Evolutionary conservation across 1,140 invertebrate species (phyloP), one percentile per base, ranked within the genome.

Genomic region (Ostrea denselamellosa): DNA sequence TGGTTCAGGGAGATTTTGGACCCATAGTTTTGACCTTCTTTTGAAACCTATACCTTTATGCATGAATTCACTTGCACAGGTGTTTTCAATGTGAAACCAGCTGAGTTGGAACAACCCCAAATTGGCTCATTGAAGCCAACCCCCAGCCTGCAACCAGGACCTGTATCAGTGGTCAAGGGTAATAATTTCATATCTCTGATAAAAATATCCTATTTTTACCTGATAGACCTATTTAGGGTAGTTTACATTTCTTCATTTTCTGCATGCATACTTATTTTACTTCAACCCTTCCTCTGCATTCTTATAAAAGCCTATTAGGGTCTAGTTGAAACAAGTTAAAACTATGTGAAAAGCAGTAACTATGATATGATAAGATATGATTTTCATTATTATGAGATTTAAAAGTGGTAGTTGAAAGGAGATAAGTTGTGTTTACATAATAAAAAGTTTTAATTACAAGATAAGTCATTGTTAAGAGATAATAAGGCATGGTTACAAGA

Each of bases 31-130:
- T 25, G 28, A 34, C 28, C 68, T 62, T 62, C 58, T 77, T 77
- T 77, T 10, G 28, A 77, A 77, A 25, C 25, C 68, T 77, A 28
- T 77, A 77, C 68, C 68, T 77, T 28, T 25, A 77, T 54, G 52
- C 82, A 83, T 83, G 52, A 53, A 53, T 83, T 54, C 82, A 83
- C 44, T 83, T 83, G 82, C 44, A 83, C 82, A 83, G 82, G 82
- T 52, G 82, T 83, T 52, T 53, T 83, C 82, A 83, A 83, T 83
- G 82, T 83, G 52, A 52, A 83, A 83, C 82, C 82, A 83, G 82
- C 82, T n/a, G 68, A 77, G 25, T 28, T 77, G 68, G 68, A 77
- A 25, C 68, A 77, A 8, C 28, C 68, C 68, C 68, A 77, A 34
- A 77, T 77, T 77, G 68, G 68, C 68, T 77, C 68, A 28, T 77